Percentiles rank a stretch among this genome's conserved stretches.
Evolutionary conservation across 2,888 invertebrate species (phyloP).

Genomic region (Ormyrus nitidulus): DNA sequence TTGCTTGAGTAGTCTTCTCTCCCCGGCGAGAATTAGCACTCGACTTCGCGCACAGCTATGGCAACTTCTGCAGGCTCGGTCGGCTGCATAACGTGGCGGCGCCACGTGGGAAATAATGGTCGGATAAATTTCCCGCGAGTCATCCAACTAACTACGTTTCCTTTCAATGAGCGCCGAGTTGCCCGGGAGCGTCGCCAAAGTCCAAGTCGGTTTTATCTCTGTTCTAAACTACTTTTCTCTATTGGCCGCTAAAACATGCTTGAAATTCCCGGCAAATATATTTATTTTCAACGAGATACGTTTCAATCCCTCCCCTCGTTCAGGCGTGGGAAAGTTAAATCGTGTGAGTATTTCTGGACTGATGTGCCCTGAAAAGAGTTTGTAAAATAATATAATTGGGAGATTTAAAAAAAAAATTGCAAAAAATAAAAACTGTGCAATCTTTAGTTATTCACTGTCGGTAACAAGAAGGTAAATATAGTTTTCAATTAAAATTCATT

Average conservation of each 20-base stretch:
- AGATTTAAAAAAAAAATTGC: no score
- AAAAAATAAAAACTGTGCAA: no score
- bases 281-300: neutral
- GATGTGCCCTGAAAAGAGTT: no score
- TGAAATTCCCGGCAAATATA: neutral
- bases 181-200: neutral
- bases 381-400: no score
- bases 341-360: no score
- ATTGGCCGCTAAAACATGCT: neutral
- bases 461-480: no score
- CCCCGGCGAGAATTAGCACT: constrained; percentile 32
- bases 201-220: constrained; percentile 17
- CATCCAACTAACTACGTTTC: constrained; percentile 45
- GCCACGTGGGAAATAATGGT: constrained; percentile 55
- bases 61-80: constrained; percentile 36
- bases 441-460: no score
- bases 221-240: constrained; percentile 31
- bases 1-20: constrained; percentile 38
- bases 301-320: no score
- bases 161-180: constrained; percentile 41
- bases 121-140: constrained; percentile 46
- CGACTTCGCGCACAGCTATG: constrained; percentile 19
- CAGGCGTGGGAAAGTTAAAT: no score
- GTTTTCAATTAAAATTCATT: no score
- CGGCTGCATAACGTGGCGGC: constrained; percentile 15